Conservation (phyloP, 2,113 vertebrate species). For the Aplodontia rufa region DNA sequence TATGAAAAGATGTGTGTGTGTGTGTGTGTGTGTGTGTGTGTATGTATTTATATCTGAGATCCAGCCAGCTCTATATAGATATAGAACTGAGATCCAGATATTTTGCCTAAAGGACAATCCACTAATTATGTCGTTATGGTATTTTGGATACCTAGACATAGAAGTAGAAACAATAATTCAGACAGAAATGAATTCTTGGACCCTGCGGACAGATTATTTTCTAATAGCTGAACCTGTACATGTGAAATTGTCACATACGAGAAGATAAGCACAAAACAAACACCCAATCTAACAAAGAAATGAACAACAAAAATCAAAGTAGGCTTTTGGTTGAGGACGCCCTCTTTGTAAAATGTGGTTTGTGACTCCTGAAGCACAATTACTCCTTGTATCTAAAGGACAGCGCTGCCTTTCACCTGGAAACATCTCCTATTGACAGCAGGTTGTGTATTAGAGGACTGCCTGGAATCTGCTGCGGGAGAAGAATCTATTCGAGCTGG, state of each 20-base stretch:
- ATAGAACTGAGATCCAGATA: neutral
- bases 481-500: neutral
- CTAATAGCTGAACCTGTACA: neutral
- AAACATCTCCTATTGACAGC: neutral
- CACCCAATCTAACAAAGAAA: neutral
- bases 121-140: too few relatives aligned
- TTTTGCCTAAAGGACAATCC: neutral
- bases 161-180: neutral
- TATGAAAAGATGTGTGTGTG: too few relatives aligned
- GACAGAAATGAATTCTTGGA: neutral
- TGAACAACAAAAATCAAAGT: neutral
- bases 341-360: neutral
- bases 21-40: too few relatives aligned
- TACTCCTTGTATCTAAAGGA: neutral
- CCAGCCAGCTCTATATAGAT: too few relatives aligned
- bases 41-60: too few relatives aligned
- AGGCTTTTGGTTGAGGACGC: neutral
- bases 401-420: neutral
- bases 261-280: neutral
- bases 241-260: neutral
- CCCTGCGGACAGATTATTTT: neutral
- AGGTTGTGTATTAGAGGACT: neutral
- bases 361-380: neutral
- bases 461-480: neutral
- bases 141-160: neutral